These are phyloP conservation scores for Coleophora deauratella DNA, from an alignment of 2,888 invertebrate species.

Conservation along the genomic window DNA sequence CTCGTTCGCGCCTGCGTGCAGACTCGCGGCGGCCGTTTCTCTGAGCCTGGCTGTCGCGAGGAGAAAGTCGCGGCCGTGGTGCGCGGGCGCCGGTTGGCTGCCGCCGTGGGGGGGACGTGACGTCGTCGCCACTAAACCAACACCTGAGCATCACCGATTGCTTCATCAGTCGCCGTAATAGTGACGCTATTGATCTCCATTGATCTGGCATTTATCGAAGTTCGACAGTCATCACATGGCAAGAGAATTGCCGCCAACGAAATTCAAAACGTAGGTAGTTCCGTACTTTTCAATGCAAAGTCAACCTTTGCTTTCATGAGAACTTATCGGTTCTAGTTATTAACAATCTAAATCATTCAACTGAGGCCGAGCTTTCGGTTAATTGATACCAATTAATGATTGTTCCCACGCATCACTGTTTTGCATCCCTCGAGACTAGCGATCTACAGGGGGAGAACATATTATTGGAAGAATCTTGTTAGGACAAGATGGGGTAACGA, in stretches of 20 bases:
- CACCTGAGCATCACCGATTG: slow-evolving; percentile 35
- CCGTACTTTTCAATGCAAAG: too few species aligned
- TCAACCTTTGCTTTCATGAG: slow-evolving; percentile 36
- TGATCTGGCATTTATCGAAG: not conserved
- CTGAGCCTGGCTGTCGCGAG: slow-evolving; percentile 60
- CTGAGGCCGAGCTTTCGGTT: slow-evolving; percentile 37
- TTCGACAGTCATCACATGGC: too few species aligned
- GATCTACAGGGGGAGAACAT: slow-evolving; percentile 6
- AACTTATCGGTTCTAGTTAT: slow-evolving; percentile 32
- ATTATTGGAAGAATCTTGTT: not conserved
- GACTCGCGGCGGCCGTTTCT: slow-evolving; percentile 46
- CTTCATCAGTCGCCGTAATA: slow-evolving; percentile 9
- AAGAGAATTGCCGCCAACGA: too few species aligned
- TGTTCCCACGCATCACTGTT: slow-evolving; percentile 51
- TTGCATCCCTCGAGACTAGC: slow-evolving; percentile 45
- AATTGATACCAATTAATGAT: slow-evolving; percentile 53
- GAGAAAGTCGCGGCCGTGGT: slow-evolving; percentile 73
- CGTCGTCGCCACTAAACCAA: slow-evolving; percentile 39
- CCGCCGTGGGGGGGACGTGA: slow-evolving; percentile 48
- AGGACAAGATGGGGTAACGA: slow-evolving; percentile 21
- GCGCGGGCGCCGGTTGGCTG: slow-evolving; percentile 51
- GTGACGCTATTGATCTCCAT: slow-evolving; percentile 10
- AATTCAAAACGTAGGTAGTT: too few species aligned
- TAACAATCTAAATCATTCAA: slow-evolving; percentile 48
- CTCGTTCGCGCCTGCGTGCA: slow-evolving; percentile 54